Evolutionary conservation across 2,797 vertebrate species (phyloP), one percentile per base, ranked within the genome.

Genomic region (Rhyacichthys aspro): DNA sequence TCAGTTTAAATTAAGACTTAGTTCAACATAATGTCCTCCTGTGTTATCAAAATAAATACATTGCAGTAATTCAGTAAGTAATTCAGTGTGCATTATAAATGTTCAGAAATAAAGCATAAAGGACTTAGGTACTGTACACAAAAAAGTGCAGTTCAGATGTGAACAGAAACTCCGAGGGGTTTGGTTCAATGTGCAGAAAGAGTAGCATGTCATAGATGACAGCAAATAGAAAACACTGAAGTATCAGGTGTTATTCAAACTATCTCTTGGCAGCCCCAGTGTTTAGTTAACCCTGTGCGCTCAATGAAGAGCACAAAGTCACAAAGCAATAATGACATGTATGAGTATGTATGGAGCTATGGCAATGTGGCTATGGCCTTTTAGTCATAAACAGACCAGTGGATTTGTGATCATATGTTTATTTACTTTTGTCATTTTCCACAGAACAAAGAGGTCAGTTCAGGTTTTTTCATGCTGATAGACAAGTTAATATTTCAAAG

Each of bases 231-330:
- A 86, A 82, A 83, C 55, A 64, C 42, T 71, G 37, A 60, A 50
- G 72, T 72, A 78, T 78, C 72, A 65, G 72, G 63, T 73, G 72
- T 69, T 80, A 46, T 77, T 71, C 39, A 9, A 7, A 61, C 64
- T 82, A 39, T 79, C 38, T 81, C 43, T 82, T 88, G 86, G 82
- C 83, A 75, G 63, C 43, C 9, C 17, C 28, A 67, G 6, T 84
- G 76, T 88, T 91, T 89, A 52, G 37, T 28, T 86, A 87, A 84
- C 80, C 67, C 75, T 71, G 72, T 55, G 61, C 62, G 74, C 15
- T 33, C 50, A 47, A 43, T 59, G 17, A 60, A 41, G 56, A 12
- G 47, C 43, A 43, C 19, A 55, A 57, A 56, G 32, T 15, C 15
- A 6, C 19, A 55, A 57, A 56, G 32, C 15, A 14, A 6, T 32